Base-by-base conservation (phyloP, 2,888 invertebrate species). In the Arrhopalites spinosus region DNA sequence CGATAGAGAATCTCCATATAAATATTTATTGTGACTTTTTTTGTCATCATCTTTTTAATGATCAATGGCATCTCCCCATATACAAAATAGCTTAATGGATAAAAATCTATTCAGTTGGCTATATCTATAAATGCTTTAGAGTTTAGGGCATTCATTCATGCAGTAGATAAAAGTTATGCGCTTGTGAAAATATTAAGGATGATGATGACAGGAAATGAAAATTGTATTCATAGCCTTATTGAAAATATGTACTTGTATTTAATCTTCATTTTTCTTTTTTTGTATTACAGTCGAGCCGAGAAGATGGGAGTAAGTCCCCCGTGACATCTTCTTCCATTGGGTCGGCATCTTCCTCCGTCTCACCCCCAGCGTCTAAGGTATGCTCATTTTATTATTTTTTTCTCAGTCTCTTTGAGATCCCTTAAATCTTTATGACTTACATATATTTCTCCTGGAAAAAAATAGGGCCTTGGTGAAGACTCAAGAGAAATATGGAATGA, bases 261-360 rank as follows among this genome's bases (percentile, higher is more conserved):
- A 25, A 27, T 59, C 7, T 59, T 8, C 25, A 11, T 27, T 64
- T 36, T 64, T 78, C 77, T 64, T 76, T 73, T 72, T 77, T 74
- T 72, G 78, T 80, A 43, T 86, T 86, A 3, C 85, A 88, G 88
- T 85, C 73, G 73, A 73, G 73, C 64, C 73, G 73, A 73, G 73
- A 73, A 36, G 73, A 64, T 29, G 88, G 64, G 88, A 88, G 61
- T 74, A 82, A 81, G 74, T 81, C 82, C 86, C 86, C 85, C 85
- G 88, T 85, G 86, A 88, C 83, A 74, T 81, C 84, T 74, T 82
- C 85, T 88, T 83, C 80, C 86, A 85, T 84, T 86, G 79, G 87
- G 84, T 89, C 86, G 25, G 53, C 72, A 30, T 80, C 81, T 67
- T 74, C 80, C 63, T 80, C 82, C 63, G 78, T 75, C n/a, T 78